phyloP scores from a whole-genome alignment of 2,113 vertebrate genomes.

The Nycticebus coucang region DNA sequence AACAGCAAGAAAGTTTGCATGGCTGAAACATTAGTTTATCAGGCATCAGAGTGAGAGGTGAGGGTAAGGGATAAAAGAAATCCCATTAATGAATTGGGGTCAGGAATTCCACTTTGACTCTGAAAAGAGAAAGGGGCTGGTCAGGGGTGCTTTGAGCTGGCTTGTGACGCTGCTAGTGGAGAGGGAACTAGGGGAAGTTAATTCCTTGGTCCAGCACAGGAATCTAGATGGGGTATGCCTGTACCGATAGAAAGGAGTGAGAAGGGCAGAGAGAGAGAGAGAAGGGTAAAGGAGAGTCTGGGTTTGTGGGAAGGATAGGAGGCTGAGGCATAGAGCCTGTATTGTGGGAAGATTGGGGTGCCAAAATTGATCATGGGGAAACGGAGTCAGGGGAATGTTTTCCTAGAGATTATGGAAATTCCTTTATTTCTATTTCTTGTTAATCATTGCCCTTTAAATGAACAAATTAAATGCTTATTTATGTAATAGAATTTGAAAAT shows the following conservation, averaged over 20 bases:
- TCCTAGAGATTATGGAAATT: not conserved
- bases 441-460: not conserved
- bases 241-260: not conserved
- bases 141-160: not conserved
- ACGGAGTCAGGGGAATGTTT: not conserved
- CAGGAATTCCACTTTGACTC: not conserved
- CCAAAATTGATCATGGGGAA: not conserved
- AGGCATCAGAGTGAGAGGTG: not conserved
- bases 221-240: not conserved
- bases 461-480: not conserved
- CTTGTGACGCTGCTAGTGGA: not conserved
- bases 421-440: not conserved
- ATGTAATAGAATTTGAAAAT: not conserved
- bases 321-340: not conserved
- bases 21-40: not conserved
- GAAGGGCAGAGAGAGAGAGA: not conserved
- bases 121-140: not conserved
- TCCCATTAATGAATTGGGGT: not conserved
- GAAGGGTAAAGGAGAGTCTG: not conserved
- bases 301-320: not conserved
- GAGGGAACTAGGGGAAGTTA: not conserved
- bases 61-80: not conserved
- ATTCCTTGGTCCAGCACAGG: not conserved
- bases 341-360: not conserved
- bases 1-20: not conserved